Base-by-base conservation (phyloP, 2,113 vertebrate species). In the Pungitius pungitius region DNA sequence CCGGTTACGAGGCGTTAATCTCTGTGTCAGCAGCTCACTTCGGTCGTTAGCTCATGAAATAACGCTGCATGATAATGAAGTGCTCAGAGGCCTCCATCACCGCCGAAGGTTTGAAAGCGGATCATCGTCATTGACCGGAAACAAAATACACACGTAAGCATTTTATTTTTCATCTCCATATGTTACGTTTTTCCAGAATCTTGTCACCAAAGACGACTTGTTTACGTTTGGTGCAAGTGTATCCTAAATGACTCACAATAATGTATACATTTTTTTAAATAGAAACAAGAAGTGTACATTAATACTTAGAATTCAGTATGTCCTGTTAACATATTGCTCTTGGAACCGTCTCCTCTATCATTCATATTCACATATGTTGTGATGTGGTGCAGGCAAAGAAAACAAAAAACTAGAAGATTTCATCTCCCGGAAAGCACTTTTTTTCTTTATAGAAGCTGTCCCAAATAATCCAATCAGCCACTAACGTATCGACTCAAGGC, bases 1-100 rank as follows among this genome's bases (percentile, higher is more conserved):
- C 37, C 62, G 45, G 69, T 67, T 78, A 59, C 5, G 62, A 67
- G 63, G 62, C 30, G 26, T 67, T 61, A 79, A 79, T 67, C 77
- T 61, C 69, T 68, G 33, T 39, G 45, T 66, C 42, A 12, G 58
- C 65, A 20, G 56, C 73, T 68, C 57, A 12, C 56, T 37, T n/a
- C n/a, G n/a, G 8, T 62, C 56, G 35, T 78, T 42, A 67, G 69
- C 62, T 47, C 61, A 30, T 60, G 15, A 72, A 73, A 78, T 60
- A 71, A 78, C 54, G 24, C 57, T 26, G 60, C 59, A 69, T 45
- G 18, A 17, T 57, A 18, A 62, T 17, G 12, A 30, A 51, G 33
- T 9, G 40, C 64, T 59, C 55, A 13, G 49, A 65, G 72, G 72
- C 61, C n/a, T 47, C 49, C 1, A 39, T 73, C 45, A 4, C 68